Conservation (phyloP, 2,888 invertebrate genomes). For the Augochlorella aurata region DNA sequence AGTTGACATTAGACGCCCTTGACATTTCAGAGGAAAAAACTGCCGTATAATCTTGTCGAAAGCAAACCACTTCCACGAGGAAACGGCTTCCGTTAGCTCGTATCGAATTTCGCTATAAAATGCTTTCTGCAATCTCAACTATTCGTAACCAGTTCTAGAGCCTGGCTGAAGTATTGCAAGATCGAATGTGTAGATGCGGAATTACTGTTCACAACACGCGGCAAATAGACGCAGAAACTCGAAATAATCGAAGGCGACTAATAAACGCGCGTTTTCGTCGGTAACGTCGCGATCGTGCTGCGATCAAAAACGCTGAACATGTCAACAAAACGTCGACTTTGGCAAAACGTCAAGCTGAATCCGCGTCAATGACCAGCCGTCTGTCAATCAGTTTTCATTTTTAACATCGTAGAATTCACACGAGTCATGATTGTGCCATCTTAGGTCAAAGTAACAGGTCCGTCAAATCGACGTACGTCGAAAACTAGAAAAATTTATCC, state of each 20-base stretch:
- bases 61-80: conserved; percentile 3
- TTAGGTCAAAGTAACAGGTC: too few relatives aligned
- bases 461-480: too few relatives aligned
- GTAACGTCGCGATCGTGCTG: neutral
- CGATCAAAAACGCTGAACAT: neutral
- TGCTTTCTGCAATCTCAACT: neutral
- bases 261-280: neutral
- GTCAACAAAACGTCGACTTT: neutral
- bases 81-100: neutral
- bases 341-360: neutral
- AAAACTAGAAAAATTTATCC: too few relatives aligned
- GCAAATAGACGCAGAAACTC: neutral
- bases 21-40: conserved; percentile 1
- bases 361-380: neutral
- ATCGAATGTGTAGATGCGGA: conserved; percentile 14
- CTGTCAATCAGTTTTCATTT: neutral
- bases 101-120: conserved; percentile 11
- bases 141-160: conserved; percentile 1
- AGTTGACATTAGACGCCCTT: neutral
- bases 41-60: neutral
- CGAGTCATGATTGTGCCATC: too few relatives aligned
- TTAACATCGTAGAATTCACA: neutral
- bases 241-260: neutral
- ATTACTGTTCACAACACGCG: neutral
- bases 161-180: conserved; percentile 17